Evolutionary conservation across 1,140 invertebrate genomes (phyloP).

Genomic region (Drosophila athabasca): DNA sequence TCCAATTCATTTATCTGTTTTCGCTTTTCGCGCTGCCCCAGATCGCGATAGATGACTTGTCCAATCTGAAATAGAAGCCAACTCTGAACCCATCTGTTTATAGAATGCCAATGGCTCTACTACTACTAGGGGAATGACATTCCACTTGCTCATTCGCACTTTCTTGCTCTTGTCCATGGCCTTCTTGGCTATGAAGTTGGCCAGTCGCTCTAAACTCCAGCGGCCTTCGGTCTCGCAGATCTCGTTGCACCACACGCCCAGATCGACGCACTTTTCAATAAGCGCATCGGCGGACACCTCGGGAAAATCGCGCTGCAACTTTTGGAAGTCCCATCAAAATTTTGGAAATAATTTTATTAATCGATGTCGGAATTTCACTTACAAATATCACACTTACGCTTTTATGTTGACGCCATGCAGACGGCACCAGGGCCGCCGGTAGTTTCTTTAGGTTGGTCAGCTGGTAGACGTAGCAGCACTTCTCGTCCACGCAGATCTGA

Average conservation of each 20-base stretch:
- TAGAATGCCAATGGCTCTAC: slow-evolving; percentile 35
- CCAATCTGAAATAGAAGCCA: slow-evolving; percentile 62
- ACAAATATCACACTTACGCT: slow-evolving; percentile 84
- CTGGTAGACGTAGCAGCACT: slow-evolving; percentile 86
- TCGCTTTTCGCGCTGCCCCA: slow-evolving; percentile 62
- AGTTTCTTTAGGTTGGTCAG: slow-evolving; percentile 85
- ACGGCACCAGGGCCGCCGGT: slow-evolving; percentile 85
- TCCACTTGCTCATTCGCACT: slow-evolving; percentile 87
- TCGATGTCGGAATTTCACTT: not conserved
- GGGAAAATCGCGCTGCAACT: slow-evolving; percentile 86
- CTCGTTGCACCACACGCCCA: slow-evolving; percentile 85
- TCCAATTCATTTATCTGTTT: slow-evolving; percentile 63
- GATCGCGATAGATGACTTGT: slow-evolving; percentile 74
- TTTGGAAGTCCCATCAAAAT: slow-evolving; percentile 86
- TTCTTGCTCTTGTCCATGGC: slow-evolving; percentile 85
- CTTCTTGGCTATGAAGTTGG: slow-evolving; percentile 85
- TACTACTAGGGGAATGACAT: slow-evolving; percentile 85
- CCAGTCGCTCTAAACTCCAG: slow-evolving; percentile 87
- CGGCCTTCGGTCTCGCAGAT: slow-evolving; percentile 84
- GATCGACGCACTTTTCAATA: slow-evolving; percentile 86
- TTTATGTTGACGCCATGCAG: slow-evolving; percentile 87
- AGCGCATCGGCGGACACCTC: slow-evolving; percentile 85
- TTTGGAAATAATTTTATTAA: not conserved
- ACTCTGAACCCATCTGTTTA: not conserved
- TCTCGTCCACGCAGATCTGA: slow-evolving; percentile 84